These are phyloP conservation scores for Acanthoscelides obtectus DNA, from an alignment of 2,888 invertebrate genomes.

Conservation along the genomic window DNA sequence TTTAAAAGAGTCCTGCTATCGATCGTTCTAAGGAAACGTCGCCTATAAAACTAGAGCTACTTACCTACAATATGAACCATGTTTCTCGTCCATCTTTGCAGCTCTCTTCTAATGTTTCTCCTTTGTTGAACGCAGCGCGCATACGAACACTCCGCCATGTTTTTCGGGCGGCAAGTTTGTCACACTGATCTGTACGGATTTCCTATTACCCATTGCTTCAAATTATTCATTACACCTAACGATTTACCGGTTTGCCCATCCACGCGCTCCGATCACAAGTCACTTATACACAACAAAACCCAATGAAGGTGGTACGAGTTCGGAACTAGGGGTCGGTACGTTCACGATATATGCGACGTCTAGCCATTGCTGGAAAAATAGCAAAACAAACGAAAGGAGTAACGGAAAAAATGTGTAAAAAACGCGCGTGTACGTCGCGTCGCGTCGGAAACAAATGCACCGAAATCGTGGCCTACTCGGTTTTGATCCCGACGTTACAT, in stretches of 20 bases:
- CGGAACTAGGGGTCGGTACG: background rate
- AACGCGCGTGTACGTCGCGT: background rate
- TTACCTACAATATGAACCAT: slow-evolving; percentile 88
- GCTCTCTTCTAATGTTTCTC: slow-evolving; percentile 80
- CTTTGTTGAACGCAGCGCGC: slow-evolving; percentile 86
- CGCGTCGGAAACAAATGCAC: slow-evolving; percentile 11
- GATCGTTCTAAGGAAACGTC: slow-evolving; percentile 11
- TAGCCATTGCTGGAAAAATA: background rate
- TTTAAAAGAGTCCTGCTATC: background rate
- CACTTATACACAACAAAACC: background rate
- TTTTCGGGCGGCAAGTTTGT: slow-evolving; percentile 49
- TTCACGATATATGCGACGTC: background rate
- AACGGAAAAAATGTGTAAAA: background rate
- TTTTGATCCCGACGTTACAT: slow-evolving; percentile 28
- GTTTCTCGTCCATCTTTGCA: slow-evolving; percentile 87
- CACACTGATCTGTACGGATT: slow-evolving; percentile 38
- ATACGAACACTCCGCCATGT: slow-evolving; percentile 89
- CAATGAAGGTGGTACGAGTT: background rate
- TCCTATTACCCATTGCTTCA: slow-evolving; percentile 45
- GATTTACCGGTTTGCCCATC: background rate
- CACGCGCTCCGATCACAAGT: background rate
- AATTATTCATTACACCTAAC: slow-evolving; percentile 44
- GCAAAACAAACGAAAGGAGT: background rate
- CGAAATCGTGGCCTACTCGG: slow-evolving; percentile 30
- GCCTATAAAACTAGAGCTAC: slow-evolving; percentile 42